Evolutionary conservation across 2,797 vertebrate species (phyloP).

Genomic region (Poeciliopsis turneri): DNA sequence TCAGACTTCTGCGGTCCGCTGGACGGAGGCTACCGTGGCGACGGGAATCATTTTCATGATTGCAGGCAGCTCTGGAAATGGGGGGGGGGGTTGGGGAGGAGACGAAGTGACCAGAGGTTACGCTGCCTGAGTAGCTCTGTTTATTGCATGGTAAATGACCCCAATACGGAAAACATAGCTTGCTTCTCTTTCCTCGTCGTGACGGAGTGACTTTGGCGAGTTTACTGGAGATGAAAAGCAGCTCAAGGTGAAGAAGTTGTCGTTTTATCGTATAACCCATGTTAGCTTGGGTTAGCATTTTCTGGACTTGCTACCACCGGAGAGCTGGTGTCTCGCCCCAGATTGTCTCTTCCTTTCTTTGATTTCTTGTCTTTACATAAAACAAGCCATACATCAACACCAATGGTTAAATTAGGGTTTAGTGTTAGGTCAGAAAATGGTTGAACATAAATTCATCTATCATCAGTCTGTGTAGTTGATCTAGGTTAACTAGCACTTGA

Average conservation of each 20-base stretch:
- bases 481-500: neutral
- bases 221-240: slow-evolving; percentile 63
- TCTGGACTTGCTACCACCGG: no score
- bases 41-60: slow-evolving; percentile 97
- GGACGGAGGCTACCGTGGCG: slow-evolving; percentile 47
- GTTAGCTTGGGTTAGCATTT: neutral
- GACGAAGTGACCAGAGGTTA: slow-evolving; percentile 83
- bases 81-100: slow-evolving; percentile 76
- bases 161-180: slow-evolving; percentile 44
- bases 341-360: no score
- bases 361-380: neutral
- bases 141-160: slow-evolving; percentile 71
- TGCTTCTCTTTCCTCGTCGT: neutral
- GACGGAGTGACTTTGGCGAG: slow-evolving; percentile 42
- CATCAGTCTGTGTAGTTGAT: neutral
- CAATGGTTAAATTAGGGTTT: neutral
- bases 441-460: neutral
- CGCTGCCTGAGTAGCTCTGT: slow-evolving; percentile 83
- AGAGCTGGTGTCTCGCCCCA: no score
- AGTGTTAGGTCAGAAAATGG: neutral
- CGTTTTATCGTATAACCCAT: neutral
- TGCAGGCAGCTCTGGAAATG: slow-evolving; percentile 84
- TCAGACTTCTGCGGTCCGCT: slow-evolving; percentile 37
- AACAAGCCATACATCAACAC: neutral
- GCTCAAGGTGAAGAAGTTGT: slow-evolving; percentile 85